A percentile compares a stretch with the other conserved stretches of the same genome.
Conservation (phyloP, 2,113 vertebrate species). For the Pogonocichla stellata region DNA sequence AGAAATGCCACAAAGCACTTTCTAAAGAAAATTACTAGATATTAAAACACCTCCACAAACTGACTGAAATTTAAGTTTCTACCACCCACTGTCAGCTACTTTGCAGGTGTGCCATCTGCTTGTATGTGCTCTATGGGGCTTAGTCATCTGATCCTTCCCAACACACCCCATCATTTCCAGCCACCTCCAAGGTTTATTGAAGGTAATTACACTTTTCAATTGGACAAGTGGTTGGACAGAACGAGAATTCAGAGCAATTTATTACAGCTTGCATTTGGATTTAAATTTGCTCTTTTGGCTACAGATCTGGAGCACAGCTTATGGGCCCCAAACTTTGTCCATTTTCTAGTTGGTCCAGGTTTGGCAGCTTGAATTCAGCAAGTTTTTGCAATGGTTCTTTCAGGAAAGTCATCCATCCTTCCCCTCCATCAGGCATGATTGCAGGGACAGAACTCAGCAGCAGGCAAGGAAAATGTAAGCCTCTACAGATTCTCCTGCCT, state of each 20-base stretch:
- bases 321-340: neutral
- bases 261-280: neutral
- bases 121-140: neutral
- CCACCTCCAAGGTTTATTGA: neutral
- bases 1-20: neutral
- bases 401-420: neutral
- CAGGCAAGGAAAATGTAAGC: neutral
- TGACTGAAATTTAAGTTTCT: neutral
- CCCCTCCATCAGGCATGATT: neutral
- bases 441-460: neutral
- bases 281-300: neutral
- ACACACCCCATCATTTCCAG: neutral
- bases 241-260: neutral
- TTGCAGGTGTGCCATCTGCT: neutral
- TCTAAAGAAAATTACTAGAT: neutral
- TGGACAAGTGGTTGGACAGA: neutral
- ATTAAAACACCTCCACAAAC: neutral
- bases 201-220: neutral
- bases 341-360: neutral
- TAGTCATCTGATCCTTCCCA: neutral
- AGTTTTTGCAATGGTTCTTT: neutral
- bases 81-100: neutral
- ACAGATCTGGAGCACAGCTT: neutral
- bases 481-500: neutral
- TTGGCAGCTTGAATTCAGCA: neutral